Evolutionary conservation across 2,888 invertebrate species (phyloP).

Genomic region (Ochlodes sylvanus): DNA sequence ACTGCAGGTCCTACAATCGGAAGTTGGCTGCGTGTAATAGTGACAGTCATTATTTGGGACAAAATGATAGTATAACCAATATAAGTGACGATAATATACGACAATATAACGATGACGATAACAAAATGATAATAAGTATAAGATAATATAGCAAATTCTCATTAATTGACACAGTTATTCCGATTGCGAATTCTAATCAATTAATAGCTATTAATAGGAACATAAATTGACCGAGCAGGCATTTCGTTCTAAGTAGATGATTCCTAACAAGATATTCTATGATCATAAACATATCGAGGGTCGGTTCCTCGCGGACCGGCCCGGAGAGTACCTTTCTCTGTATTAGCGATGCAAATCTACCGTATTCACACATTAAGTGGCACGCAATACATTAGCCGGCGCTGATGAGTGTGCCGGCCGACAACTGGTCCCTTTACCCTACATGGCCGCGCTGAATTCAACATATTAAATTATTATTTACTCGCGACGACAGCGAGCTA

Average conservation of each 20-base stretch:
- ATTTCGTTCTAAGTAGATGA: constrained; percentile 33
- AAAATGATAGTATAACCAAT: too few species aligned
- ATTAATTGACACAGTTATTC: constrained; percentile 25
- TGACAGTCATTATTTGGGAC: too few species aligned
- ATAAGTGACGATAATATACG: too few species aligned
- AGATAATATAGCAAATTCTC: not conserved
- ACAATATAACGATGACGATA: too few species aligned
- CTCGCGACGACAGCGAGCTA: constrained; percentile 33
- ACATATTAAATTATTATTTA: constrained; percentile 42
- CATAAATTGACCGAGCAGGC: constrained; percentile 19
- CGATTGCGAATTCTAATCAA: constrained; percentile 33
- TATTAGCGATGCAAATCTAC: constrained; percentile 43
- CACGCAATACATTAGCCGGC: constrained; percentile 37
- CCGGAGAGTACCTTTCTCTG: constrained; percentile 41
- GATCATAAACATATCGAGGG: constrained; percentile 36
- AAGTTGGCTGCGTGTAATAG: too few species aligned
- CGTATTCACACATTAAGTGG: constrained; percentile 42
- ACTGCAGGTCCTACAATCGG: too few species aligned
- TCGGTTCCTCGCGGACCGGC: constrained; percentile 27
- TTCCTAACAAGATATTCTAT: constrained; percentile 38
- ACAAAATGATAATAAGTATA: too few species aligned
- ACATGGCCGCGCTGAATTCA: constrained; percentile 43
- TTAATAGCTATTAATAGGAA: constrained; percentile 17
- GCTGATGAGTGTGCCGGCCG: constrained; percentile 39
- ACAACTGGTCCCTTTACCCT: constrained; percentile 49